Percentiles rank a stretch among this genome's conserved stretches.
phyloP scores from a whole-genome alignment of 2,888 invertebrate genomes.

The Cancer borealis region DNA sequence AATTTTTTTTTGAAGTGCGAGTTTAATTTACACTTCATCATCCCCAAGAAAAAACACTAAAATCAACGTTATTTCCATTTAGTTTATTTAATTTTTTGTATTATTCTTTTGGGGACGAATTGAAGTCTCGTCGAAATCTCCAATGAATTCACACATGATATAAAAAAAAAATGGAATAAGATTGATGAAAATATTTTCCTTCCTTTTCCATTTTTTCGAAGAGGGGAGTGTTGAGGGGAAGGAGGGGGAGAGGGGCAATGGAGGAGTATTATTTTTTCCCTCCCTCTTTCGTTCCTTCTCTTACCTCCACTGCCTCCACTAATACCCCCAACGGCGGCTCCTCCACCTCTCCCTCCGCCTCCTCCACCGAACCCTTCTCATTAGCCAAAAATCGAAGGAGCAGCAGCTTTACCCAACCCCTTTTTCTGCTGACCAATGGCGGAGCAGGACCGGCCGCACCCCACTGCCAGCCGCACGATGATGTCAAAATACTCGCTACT shows the following conservation, averaged over 20 bases:
- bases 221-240: neutral
- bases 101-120: neutral
- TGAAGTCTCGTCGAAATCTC: neutral
- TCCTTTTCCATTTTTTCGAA: neutral
- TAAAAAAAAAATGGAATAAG: no score
- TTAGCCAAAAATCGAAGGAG: slow-evolving; percentile 34
- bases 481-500: neutral
- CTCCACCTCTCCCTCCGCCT: neutral
- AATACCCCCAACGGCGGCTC: neutral
- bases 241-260: neutral
- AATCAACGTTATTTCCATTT: neutral
- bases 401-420: slow-evolving; percentile 33
- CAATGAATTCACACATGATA: neutral
- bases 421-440: slow-evolving; percentile 33
- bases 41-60: neutral
- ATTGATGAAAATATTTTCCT: no score
- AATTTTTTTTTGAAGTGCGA: neutral
- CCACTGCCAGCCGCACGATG: slow-evolving; percentile 1
- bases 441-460: neutral
- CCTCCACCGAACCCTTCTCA: neutral
- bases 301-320: neutral
- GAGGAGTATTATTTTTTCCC: neutral
- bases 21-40: neutral
- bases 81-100: no score
- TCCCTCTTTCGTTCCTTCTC: neutral